These are phyloP conservation scores for Zoanthus gigantus DNA, from an alignment of 92 coral and sea anemone species.

Conservation along the genomic window DNA sequence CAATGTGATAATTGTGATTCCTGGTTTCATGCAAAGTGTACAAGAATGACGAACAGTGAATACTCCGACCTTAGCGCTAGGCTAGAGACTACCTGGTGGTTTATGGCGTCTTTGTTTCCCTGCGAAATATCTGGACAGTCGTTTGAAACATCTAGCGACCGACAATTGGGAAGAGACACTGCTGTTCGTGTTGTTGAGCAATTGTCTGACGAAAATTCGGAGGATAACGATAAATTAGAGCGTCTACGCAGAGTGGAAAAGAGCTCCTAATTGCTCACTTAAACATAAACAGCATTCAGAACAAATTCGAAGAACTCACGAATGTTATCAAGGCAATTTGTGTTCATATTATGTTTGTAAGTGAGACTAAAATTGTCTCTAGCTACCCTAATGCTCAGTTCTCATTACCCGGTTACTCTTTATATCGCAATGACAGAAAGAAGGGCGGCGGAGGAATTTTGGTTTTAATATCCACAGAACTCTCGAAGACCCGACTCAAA, in stretches of 20 bases:
- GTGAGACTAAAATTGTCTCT: conserved; percentile 6
- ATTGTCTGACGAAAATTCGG: too few relatives aligned
- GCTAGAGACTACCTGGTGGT: conserved; percentile 9
- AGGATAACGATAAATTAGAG: too few relatives aligned
- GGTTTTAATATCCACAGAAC: conserved; percentile 59
- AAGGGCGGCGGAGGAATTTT: conserved; percentile 75
- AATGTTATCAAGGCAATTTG: too few relatives aligned
- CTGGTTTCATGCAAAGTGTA: neutral
- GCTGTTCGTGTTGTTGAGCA: too few relatives aligned
- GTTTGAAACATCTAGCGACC: too few relatives aligned
- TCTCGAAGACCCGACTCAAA: neutral
- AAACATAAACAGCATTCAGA: too few relatives aligned
- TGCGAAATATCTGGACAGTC: too few relatives aligned
- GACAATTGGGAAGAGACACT: conserved; percentile 4
- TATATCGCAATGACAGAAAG: conserved; percentile 8
- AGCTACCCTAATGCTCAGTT: conserved; percentile 65
- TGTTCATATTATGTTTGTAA: too few relatives aligned
- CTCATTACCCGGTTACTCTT: neutral
- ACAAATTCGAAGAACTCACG: too few relatives aligned
- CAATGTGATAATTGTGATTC: conserved; percentile 7
- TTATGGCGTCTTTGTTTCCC: too few relatives aligned
- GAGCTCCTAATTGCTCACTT: too few relatives aligned
- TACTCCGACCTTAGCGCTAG: conserved; percentile 14
- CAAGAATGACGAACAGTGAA: conserved; percentile 9
- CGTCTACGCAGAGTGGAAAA: too few relatives aligned